Percentiles rank a stretch among this genome's conserved stretches.
These are phyloP conservation scores for Dasysyrphus albostriatus DNA, from an alignment of 2,888 invertebrate species.

Conservation along the genomic window DNA sequence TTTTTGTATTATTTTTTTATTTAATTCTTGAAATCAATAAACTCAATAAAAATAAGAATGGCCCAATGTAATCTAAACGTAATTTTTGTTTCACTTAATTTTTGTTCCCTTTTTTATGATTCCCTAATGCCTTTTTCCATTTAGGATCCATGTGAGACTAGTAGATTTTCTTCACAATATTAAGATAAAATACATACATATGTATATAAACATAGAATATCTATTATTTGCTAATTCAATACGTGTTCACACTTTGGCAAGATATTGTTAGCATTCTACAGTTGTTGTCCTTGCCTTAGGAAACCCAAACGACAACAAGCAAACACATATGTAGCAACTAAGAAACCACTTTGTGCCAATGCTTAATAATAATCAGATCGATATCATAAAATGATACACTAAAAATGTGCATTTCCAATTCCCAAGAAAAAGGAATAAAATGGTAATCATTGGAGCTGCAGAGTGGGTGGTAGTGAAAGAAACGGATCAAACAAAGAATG, in stretches of 20 bases:
- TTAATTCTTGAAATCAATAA: no score
- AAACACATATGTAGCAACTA: no score
- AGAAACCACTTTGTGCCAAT: neutral
- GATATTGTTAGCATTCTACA: neutral
- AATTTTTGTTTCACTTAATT: no score
- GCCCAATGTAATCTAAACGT: no score
- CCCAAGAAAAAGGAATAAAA: conserved; percentile 7
- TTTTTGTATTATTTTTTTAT: no score
- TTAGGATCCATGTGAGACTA: no score
- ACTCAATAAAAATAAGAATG: no score
- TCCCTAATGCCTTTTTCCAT: no score
- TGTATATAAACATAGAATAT: no score
- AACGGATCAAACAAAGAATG: neutral
- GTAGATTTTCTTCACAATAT: no score
- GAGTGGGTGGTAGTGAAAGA: neutral
- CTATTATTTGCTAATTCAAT: conserved; percentile 9
- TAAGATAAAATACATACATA: neutral
- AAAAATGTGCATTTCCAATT: conserved; percentile 18
- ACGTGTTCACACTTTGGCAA: neutral
- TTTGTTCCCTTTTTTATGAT: no score
- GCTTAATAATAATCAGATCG: neutral
- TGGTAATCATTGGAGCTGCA: neutral
- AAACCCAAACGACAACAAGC: neutral
- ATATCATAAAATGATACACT: conserved; percentile 23
- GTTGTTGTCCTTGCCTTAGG: neutral